phyloP scores from a whole-genome alignment of 1,140 invertebrate genomes.

The Zophobas atratus region DNA sequence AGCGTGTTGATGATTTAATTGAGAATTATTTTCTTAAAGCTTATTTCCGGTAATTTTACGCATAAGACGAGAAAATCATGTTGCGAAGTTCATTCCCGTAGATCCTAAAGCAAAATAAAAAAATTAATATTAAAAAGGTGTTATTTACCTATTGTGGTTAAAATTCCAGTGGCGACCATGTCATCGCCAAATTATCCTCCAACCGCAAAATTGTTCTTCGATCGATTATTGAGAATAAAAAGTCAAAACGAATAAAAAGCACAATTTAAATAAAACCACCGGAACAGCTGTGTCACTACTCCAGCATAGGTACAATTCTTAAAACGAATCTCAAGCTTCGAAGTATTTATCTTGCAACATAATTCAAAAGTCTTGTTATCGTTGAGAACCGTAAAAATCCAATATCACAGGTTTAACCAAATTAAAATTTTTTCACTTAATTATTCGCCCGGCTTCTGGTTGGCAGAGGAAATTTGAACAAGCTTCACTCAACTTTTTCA shows the following conservation, averaged over 20 bases:
- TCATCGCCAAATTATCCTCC: slow-evolving; percentile 3
- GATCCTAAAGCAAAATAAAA: no score
- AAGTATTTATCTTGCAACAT: slow-evolving; percentile 20
- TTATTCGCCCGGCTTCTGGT: slow-evolving; percentile 7
- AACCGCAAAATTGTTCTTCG: slow-evolving; percentile 19
- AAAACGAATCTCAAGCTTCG: slow-evolving; percentile 32
- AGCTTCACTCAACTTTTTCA: slow-evolving; percentile 10
- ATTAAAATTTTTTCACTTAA: slow-evolving; percentile 41
- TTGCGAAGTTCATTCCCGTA: no score
- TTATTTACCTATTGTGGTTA: slow-evolving; percentile 15
- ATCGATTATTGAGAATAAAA: slow-evolving; percentile 31
- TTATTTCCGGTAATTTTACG: no score
- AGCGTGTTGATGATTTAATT: no score
- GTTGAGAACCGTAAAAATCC: slow-evolving; percentile 30
- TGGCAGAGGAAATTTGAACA: slow-evolving; percentile 6
- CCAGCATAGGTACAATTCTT: neutral
- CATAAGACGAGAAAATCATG: no score
- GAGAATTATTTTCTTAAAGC: no score
- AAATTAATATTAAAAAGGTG: neutral
- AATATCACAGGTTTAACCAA: slow-evolving; percentile 39
- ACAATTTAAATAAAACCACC: slow-evolving; percentile 21
- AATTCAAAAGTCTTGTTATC: slow-evolving; percentile 41
- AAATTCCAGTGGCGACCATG: slow-evolving; percentile 19
- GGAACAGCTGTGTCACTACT: slow-evolving; percentile 34
- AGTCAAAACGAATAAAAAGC: slow-evolving; percentile 7